These are phyloP conservation scores for Pristiophorus japonicus DNA, from an alignment of 2,113 vertebrate species.

Conservation along the genomic window DNA sequence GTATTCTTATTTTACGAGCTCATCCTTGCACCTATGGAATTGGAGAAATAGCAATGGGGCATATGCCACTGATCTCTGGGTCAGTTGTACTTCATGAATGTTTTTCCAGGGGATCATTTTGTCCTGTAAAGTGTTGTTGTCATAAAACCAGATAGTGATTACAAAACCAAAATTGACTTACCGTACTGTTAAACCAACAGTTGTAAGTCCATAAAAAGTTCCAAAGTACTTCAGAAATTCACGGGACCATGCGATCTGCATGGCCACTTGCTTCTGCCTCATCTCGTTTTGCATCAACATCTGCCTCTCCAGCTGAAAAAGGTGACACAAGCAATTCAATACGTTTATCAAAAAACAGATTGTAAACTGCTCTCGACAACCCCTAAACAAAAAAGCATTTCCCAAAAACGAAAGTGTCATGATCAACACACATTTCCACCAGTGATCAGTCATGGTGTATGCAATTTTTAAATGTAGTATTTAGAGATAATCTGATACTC, in stretches of 20 bases:
- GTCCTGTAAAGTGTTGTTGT: background rate
- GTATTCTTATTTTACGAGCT: background rate
- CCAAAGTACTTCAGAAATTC: constrained; percentile 82
- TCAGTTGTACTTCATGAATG: background rate
- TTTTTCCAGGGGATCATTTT: background rate
- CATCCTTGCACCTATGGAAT: background rate
- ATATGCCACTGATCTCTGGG: background rate
- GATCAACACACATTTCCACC: background rate
- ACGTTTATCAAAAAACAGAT: background rate
- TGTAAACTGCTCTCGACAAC: background rate
- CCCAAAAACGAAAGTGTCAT: background rate
- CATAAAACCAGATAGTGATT: background rate
- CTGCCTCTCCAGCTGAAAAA: constrained; percentile 75
- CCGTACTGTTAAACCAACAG: constrained; percentile 62
- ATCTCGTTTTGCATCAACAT: constrained; percentile 81
- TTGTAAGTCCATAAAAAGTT: constrained; percentile 61
- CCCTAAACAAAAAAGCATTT: background rate
- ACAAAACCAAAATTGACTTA: constrained; percentile 45
- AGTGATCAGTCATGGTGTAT: background rate
- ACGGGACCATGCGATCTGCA: constrained; percentile 79
- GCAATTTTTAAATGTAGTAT: background rate
- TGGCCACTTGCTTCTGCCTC: constrained; percentile 77
- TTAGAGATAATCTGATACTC: background rate
- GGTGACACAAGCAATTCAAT: background rate
- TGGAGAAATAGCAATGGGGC: background rate